phyloP scores from a whole-genome alignment of 2,797 vertebrate species.

The Malacoraja senta region DNA sequence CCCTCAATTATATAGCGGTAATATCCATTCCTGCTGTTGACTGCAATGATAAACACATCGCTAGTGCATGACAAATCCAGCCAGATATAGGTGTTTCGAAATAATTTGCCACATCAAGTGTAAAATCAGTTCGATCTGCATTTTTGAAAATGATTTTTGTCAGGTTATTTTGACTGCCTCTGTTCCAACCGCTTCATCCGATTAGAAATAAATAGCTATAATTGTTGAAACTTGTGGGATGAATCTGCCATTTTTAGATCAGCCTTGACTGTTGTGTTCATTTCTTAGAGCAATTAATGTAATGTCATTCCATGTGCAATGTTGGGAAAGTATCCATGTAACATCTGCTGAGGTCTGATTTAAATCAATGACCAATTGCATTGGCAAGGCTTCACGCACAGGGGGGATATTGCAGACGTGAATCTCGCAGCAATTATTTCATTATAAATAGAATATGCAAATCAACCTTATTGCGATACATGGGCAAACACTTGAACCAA shows the following conservation, averaged over 20 bases:
- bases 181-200: neutral
- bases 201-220: neutral
- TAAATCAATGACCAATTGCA: slow-evolving; percentile 30
- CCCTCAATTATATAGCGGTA: neutral
- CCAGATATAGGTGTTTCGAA: neutral
- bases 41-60: too few relatives aligned
- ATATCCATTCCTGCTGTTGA: slow-evolving; percentile 8
- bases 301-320: neutral
- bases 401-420: neutral
- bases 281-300: neutral
- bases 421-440: slow-evolving; percentile 20
- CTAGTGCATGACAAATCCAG: neutral
- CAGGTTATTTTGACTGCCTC: neutral
- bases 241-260: neutral
- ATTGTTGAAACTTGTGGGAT: neutral
- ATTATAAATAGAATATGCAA: slow-evolving; percentile 30
- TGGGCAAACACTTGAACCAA: neutral
- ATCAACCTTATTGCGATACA: neutral
- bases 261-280: neutral
- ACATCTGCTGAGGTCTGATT: slow-evolving; percentile 30
- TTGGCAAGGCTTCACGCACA: slow-evolving; percentile 29
- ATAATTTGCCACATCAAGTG: slow-evolving; percentile 12
- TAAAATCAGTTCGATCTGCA: slow-evolving; percentile 28
- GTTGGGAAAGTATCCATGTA: neutral
- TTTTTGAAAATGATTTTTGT: neutral